phyloP scores from a whole-genome alignment of 2,888 invertebrate species.

The Pyralis farinalis region DNA sequence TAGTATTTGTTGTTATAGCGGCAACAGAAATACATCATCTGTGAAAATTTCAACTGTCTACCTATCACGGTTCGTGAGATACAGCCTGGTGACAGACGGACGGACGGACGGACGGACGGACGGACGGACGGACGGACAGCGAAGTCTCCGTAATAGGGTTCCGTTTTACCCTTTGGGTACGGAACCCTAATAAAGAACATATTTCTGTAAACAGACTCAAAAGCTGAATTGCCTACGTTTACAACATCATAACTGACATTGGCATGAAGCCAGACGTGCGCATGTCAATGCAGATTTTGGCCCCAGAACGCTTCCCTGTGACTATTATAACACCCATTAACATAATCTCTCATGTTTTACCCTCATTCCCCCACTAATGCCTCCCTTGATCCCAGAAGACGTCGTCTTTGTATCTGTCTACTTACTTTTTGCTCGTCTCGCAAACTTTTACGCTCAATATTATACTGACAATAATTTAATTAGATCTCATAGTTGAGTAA shows the following conservation, averaged over 20 bases:
- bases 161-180: no score
- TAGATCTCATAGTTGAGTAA: background rate
- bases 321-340: conserved; percentile 47
- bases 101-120: no score
- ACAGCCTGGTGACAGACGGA: no score
- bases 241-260: conserved; percentile 28
- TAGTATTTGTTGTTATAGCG: no score
- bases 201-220: conserved; percentile 26
- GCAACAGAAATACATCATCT: no score
- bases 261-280: conserved; percentile 38
- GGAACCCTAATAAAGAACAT: conserved; percentile 10
- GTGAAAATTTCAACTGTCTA: no score
- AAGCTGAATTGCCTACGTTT: conserved; percentile 22
- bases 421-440: no score
- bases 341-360: conserved; percentile 44
- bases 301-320: conserved; percentile 24
- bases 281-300: conserved; percentile 49
- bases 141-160: no score
- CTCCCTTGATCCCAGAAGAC: conserved; percentile 17
- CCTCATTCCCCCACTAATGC: conserved; percentile 35
- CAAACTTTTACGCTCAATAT: background rate
- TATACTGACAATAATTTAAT: background rate
- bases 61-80: no score
- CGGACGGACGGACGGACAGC: no score
- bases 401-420: no score